A percentile compares a stretch with the other conserved stretches of the same genome.
Evolutionary conservation across 2,797 vertebrate genomes (phyloP).

Genomic region (Triplophysa bombifrons): DNA sequence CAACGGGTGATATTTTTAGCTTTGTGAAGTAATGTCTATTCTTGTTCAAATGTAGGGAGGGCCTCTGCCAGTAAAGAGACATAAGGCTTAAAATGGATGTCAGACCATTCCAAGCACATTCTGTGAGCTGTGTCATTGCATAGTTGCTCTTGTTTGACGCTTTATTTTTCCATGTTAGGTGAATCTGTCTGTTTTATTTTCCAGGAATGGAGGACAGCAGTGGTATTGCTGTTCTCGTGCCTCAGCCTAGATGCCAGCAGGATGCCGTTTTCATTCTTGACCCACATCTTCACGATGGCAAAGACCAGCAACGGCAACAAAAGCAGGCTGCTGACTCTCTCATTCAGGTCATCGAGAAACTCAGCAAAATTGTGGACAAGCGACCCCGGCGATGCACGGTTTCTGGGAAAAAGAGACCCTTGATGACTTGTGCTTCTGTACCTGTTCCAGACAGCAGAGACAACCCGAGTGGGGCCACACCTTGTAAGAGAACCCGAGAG

Average conservation of each 20-base stretch:
- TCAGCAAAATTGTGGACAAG: constrained; percentile 95
- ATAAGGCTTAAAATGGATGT: constrained; percentile 10
- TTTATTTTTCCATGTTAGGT: background rate
- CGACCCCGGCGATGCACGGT: constrained; percentile 82
- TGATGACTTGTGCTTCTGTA: constrained; percentile 59
- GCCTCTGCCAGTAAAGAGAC: constrained; percentile 1
- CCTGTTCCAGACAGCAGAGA: constrained; percentile 61
- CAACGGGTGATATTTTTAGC: constrained; percentile 36
- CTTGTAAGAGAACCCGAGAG: constrained; percentile 73
- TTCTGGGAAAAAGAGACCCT: constrained; percentile 84
- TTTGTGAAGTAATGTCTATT: constrained; percentile 46
- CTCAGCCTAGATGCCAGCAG: constrained; percentile 77
- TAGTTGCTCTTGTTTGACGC: background rate
- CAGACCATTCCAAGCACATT: background rate
- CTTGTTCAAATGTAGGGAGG: constrained; percentile 14
- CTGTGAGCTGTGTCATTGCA: background rate
- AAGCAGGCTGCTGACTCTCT: constrained; percentile 85
- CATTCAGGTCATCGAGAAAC: constrained; percentile 95
- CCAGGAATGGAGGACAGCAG: constrained; percentile 87
- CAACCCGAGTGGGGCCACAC: constrained; percentile 65
- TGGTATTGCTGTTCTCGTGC: constrained; percentile 79
- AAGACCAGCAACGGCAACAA: constrained; percentile 71
- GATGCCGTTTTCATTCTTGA: constrained; percentile 75
- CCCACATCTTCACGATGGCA: constrained; percentile 35
- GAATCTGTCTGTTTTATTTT: background rate